Percentiles rank a stretch among this genome's conserved stretches.
phyloP scores from a whole-genome alignment of 1,140 invertebrate genomes.

The Capitella teleta region DNA sequence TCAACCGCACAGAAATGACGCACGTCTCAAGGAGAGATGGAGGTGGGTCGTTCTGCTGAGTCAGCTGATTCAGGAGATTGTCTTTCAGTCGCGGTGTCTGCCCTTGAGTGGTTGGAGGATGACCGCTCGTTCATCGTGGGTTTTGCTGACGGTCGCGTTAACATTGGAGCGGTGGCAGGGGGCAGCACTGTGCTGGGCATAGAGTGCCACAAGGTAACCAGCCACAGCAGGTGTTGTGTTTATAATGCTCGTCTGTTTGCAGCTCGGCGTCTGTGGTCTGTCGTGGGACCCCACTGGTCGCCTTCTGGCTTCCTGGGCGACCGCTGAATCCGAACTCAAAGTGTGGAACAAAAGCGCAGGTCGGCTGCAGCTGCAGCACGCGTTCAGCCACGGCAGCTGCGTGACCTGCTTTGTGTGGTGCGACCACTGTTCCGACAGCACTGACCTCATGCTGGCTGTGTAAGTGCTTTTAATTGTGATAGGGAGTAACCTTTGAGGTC shows the following conservation, averaged over 20 bases:
- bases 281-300: constrained; percentile 47
- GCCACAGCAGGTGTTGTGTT: background rate
- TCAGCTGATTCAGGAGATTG: constrained; percentile 4
- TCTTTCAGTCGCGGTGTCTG: constrained; percentile 45
- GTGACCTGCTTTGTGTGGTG: no score
- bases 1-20: constrained; percentile 38
- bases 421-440: background rate
- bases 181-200: background rate
- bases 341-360: no score
- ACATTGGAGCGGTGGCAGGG: background rate
- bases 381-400: no score
- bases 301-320: constrained; percentile 44
- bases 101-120: constrained; percentile 49
- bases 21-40: constrained; percentile 42
- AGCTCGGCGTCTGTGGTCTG: constrained; percentile 38
- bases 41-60: constrained; percentile 12
- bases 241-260: constrained; percentile 9
- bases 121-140: constrained; percentile 48
- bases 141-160: constrained; percentile 45
- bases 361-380: no score
- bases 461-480: background rate
- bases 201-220: background rate
- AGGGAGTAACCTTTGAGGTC: background rate
- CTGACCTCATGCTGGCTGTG: no score
- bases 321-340: no score